Evolutionary conservation across 2,888 invertebrate genomes (phyloP).

Genomic region (Dichetophora obliterata): DNA sequence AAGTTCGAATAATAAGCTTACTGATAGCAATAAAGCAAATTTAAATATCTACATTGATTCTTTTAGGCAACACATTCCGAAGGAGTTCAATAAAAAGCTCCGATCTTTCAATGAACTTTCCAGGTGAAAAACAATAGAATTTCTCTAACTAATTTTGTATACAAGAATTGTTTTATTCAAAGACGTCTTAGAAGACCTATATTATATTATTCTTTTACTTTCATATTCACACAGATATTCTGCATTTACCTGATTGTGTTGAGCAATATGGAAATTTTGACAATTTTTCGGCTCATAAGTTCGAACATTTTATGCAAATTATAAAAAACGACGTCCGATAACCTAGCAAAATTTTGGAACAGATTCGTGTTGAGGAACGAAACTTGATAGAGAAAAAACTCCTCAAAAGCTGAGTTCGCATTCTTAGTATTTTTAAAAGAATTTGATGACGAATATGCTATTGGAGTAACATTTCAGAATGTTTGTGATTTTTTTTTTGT

Average conservation of each 20-base stretch:
- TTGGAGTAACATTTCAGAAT: too few species aligned
- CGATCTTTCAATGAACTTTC: slow-evolving; percentile 36
- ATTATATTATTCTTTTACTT: slow-evolving; percentile 34
- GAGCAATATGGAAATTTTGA: background rate
- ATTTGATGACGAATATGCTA: too few species aligned
- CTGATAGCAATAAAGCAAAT: slow-evolving; percentile 13
- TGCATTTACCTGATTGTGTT: background rate
- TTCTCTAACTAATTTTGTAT: slow-evolving; percentile 28
- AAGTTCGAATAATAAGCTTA: slow-evolving; percentile 10
- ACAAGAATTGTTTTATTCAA: slow-evolving; percentile 37
- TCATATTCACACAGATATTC: slow-evolving; percentile 30
- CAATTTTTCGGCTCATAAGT: slow-evolving; percentile 13
- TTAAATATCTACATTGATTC: background rate
- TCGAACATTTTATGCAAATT: slow-evolving; percentile 15
- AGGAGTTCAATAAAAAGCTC: slow-evolving; percentile 38
- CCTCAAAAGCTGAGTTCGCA: too few species aligned
- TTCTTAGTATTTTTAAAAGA: too few species aligned
- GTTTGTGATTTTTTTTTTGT: too few species aligned
- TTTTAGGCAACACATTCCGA: slow-evolving; percentile 26
- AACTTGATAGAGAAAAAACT: too few species aligned
- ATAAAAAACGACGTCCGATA: background rate
- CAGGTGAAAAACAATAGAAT: slow-evolving; percentile 39
- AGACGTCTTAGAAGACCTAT: slow-evolving; percentile 33
- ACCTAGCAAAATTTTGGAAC: background rate
- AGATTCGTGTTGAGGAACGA: background rate